A percentile compares a stretch with the other conserved stretches of the same genome.
These are phyloP conservation scores for Phrynocephalus forsythii DNA, from an alignment of 2,797 vertebrate species.

Conservation along the genomic window DNA sequence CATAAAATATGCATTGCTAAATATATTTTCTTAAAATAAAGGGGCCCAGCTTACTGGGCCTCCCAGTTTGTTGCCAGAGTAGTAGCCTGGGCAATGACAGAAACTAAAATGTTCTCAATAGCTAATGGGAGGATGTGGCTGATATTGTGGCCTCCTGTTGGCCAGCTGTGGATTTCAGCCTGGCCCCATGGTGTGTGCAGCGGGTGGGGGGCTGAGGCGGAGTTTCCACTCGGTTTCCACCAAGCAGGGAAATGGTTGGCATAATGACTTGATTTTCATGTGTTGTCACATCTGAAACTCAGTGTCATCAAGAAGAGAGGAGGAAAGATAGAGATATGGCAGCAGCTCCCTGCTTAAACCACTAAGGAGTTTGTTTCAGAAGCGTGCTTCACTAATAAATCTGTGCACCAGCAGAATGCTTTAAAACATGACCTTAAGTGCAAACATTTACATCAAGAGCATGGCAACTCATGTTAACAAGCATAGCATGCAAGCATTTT, in stretches of 20 bases:
- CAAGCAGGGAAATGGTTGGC: neutral
- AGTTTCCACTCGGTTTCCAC: too few species aligned
- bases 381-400: neutral
- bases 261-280: neutral
- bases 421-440: neutral
- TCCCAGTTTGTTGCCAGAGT: too few species aligned
- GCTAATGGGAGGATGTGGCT: too few species aligned
- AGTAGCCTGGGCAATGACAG: too few species aligned
- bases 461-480: conserved; percentile 29
- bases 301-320: neutral
- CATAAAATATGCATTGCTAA: too few species aligned
- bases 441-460: neutral
- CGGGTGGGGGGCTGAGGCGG: too few species aligned
- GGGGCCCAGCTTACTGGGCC: too few species aligned
- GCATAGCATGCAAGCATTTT: conserved; percentile 32
- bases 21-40: too few species aligned
- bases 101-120: too few species aligned
- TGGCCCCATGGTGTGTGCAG: too few species aligned
- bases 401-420: neutral
- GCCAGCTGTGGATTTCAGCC: too few species aligned
- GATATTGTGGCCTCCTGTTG: too few species aligned
- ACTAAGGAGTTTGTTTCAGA: neutral
- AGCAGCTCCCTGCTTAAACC: neutral
- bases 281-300: neutral
- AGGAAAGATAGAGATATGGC: neutral